Evolutionary conservation across 2,888 invertebrate species (phyloP).

Genomic region (Ectemnius lituratus): DNA sequence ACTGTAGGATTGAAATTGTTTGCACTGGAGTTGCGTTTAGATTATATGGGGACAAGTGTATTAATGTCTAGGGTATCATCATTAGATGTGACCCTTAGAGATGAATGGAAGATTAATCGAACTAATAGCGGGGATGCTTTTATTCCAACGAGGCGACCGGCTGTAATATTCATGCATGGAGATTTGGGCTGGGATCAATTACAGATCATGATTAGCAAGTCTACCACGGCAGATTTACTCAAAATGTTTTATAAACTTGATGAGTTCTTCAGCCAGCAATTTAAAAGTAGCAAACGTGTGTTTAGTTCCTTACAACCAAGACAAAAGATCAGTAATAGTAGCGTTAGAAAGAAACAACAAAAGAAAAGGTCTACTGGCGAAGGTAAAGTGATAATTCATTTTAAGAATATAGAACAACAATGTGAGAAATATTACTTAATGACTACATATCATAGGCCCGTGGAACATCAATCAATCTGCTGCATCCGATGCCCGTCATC

Average conservation of each 20-base stretch:
- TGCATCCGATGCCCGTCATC: conserved; percentile 86
- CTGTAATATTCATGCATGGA: conserved; percentile 94
- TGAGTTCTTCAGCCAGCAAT: conserved; percentile 98
- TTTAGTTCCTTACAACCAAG: conserved; percentile 86
- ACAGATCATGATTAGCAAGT: conserved; percentile 97
- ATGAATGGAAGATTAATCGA: conserved; percentile 90
- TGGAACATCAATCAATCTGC: conserved; percentile 74
- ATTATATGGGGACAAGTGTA: conserved; percentile 99
- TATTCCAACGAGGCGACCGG: conserved; percentile 86
- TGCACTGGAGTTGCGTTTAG: conserved; percentile 93
- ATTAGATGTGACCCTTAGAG: conserved; percentile 88
- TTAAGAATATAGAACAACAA: not conserved
- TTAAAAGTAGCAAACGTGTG: conserved; percentile 95
- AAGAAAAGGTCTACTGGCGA: conserved; percentile 75
- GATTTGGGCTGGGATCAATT: conserved; percentile 97
- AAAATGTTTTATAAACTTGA: conserved; percentile 98
- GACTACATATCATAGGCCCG: conserved; percentile 58
- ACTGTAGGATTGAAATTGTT: conserved; percentile 89
- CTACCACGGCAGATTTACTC: conserved; percentile 96
- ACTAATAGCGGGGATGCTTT: conserved; percentile 79
- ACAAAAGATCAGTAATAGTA: conserved; percentile 70
- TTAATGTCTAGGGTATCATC: conserved; percentile 93
- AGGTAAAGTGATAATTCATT: conserved; percentile 69
- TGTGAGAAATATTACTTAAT: conserved; percentile 7
- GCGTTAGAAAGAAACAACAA: conserved; percentile 71